Base-by-base conservation (phyloP, 2,888 invertebrate genomes). In the Lasioglossum marginatum region DNA sequence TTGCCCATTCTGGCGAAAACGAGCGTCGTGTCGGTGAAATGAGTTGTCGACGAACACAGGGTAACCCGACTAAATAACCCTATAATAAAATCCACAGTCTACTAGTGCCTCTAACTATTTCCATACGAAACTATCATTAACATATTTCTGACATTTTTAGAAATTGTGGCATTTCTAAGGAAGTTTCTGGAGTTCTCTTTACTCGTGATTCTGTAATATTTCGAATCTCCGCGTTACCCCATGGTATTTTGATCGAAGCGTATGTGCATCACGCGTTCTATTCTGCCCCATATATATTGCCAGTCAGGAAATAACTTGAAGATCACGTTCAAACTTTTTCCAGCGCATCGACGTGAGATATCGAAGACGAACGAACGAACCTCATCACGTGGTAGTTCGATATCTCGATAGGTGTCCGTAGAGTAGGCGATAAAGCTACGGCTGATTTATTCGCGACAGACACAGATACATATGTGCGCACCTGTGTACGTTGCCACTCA, bases 401-500 rank as follows among this genome's bases (percentile, higher is more conserved):
- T 78, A 75, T 85, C 72, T 81, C 43, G 71, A 66, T 70, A 57
- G 71, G 52, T n/a, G n/a, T 19, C 8, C 48, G 37, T 31, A 16
- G 34, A 23, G 37, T 57, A 37, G 34, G 52, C 63, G 78, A 71
- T 76, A 31, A 82, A 82, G 63, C 63, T 8, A 34, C 3, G 75
- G 48, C 43, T 77, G 77, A 86, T 81, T 81, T 83, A 80, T 80
- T 83, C 75, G 31, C 27, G 75, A 72, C 60, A 43, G 66, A 12
- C 68, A 23, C 37, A 34, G 37, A 66, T 66, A 66, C 34, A 14
- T 63, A 34, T 34, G 27, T 6, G 34, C 52, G 10, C 12, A 57
- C n/a, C n/a, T 37, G 72, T n/a, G 23, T 6, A 66, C 19, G 34
- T 34, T 66, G 19, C 16, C 60, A 63, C 27, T 34, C 34, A 66